A percentile compares a stretch with the other conserved stretches of the same genome.
These are phyloP conservation scores for Sycobia sp. DNA, from an alignment of 1,140 invertebrate species.

Conservation along the genomic window DNA sequence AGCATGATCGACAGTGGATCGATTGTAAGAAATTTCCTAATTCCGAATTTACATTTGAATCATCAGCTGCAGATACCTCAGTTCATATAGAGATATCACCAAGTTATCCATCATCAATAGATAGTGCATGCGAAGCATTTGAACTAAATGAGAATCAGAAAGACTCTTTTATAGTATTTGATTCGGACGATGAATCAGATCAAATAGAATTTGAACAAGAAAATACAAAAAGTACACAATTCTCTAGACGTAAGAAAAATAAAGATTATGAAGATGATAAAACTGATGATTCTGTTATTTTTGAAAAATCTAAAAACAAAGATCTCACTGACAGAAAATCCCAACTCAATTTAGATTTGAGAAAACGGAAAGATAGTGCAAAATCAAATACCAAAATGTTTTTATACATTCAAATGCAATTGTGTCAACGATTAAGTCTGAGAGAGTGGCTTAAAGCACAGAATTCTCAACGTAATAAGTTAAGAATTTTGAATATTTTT, in stretches of 20 bases:
- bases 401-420: conserved; percentile 97
- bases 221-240: conserved; percentile 3
- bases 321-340: conserved; percentile 33
- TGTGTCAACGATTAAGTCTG: conserved; percentile 87
- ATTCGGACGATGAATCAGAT: conserved; percentile 35
- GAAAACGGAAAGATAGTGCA: conserved; percentile 33
- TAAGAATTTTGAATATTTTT: conserved; percentile 77
- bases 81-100: conserved; percentile 47
- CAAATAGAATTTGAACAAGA: conserved; percentile 9
- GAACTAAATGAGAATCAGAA: conserved; percentile 48
- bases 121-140: conserved; percentile 51
- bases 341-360: conserved; percentile 49
- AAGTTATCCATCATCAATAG: conserved; percentile 46
- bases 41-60: conserved; percentile 48
- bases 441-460: conserved; percentile 83
- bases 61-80: conserved; percentile 40
- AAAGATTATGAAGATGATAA: conserved; percentile 2
- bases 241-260: conserved; percentile 6
- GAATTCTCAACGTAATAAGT: conserved; percentile 55
- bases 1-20: conserved; percentile 73
- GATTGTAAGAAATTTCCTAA: conserved; percentile 49
- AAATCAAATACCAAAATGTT: conserved; percentile 67
- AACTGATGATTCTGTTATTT: conserved; percentile 41
- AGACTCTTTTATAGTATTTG: conserved; percentile 69
- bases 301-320: conserved; percentile 32